A percentile compares a stretch with the other conserved stretches of the same genome.
Evolutionary conservation across 2,113 vertebrate genomes (phyloP).

Genomic region (Heterotilapia buettikoferi): DNA sequence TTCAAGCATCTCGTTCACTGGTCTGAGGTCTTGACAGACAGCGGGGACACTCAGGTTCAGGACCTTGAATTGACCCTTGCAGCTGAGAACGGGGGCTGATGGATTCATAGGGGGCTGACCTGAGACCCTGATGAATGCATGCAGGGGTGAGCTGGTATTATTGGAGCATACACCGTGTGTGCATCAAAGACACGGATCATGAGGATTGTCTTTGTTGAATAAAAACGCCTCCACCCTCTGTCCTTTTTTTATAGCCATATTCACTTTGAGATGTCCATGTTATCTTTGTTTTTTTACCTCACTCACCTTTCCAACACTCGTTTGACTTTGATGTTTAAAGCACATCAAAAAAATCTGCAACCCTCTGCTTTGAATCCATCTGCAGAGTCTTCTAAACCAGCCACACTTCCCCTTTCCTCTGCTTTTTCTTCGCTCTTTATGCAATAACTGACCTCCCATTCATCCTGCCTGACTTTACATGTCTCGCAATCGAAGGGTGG

Average conservation of each 20-base stretch:
- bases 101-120: neutral
- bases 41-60: slow-evolving; percentile 10
- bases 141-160: neutral
- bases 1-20: neutral
- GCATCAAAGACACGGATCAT: slow-evolving; percentile 20
- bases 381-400: neutral
- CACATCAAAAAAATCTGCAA: neutral
- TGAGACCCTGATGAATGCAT: slow-evolving; percentile 5
- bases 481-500: neutral
- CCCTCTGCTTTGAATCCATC: slow-evolving; percentile 1
- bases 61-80: slow-evolving; percentile 38
- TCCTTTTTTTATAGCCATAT: neutral
- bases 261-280: neutral
- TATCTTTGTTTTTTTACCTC: neutral
- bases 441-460: neutral
- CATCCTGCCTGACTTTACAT: neutral
- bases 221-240: neutral
- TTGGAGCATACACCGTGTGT: neutral
- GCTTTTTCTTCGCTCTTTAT: neutral
- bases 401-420: neutral
- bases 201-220: neutral
- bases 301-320: slow-evolving; percentile 7
- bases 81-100: neutral
- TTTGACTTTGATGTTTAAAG: slow-evolving; percentile 33
- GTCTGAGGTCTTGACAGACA: slow-evolving; percentile 8